Conservation (phyloP, 2,888 invertebrate genomes). For the Monoplex corrugatus region DNA sequence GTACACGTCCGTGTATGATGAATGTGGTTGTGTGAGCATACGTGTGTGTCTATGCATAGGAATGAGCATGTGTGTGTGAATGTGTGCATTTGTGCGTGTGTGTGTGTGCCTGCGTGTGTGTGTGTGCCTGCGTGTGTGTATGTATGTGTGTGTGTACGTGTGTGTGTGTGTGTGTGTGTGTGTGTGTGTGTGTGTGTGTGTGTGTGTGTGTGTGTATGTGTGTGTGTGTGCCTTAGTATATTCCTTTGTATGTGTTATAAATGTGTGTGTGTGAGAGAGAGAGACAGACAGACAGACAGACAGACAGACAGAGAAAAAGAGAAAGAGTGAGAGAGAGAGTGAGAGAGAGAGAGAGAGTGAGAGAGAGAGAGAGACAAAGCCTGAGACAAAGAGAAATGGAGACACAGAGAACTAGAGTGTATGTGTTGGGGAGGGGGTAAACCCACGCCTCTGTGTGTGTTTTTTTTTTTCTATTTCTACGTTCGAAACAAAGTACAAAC, state of each 20-base stretch:
- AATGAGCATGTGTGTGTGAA: background rate
- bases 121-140: conserved; percentile 8
- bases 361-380: background rate
- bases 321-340: background rate
- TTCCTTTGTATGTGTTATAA: too few relatives aligned
- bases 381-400: background rate
- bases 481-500: too few relatives aligned
- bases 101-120: conserved; percentile 12
- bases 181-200: background rate
- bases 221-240: too few relatives aligned
- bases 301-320: background rate
- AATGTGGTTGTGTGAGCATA: background rate
- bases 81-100: background rate
- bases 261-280: too few relatives aligned
- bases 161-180: conserved; percentile 11
- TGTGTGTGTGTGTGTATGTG: too few relatives aligned
- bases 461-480: too few relatives aligned
- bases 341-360: conserved; percentile 23
- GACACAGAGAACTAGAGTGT: background rate
- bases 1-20: background rate
- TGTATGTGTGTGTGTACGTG: conserved; percentile 29
- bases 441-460: too few relatives aligned
- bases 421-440: too few relatives aligned
- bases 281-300: background rate
- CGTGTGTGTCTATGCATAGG: conserved; percentile 7